These are phyloP conservation scores for Cuniculus paca DNA, from an alignment of 2,797 vertebrate genomes.

Conservation along the genomic window DNA sequence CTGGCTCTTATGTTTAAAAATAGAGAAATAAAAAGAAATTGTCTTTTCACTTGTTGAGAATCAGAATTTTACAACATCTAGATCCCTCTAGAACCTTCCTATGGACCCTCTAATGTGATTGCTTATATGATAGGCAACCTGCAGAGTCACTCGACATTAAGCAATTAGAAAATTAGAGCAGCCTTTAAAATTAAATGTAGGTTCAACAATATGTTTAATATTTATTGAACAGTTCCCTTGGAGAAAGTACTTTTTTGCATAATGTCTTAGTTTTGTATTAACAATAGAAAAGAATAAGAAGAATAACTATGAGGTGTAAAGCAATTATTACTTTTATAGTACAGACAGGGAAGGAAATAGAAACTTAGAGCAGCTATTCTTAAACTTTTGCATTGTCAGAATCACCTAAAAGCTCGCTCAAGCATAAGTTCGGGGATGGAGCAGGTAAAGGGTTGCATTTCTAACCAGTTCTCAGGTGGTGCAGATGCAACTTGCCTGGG, in stretches of 20 bases:
- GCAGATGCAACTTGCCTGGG: background rate
- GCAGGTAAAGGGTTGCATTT: background rate
- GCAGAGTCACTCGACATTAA: background rate
- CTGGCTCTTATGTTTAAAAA: background rate
- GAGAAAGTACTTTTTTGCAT: background rate
- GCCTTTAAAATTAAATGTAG: constrained; percentile 3
- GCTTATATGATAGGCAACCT: background rate
- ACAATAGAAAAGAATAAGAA: background rate
- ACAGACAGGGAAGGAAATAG: background rate
- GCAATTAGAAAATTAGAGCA: background rate
- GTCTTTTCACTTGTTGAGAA: background rate
- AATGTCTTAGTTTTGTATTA: constrained; percentile 14
- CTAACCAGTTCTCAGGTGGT: background rate
- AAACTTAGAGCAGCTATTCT: background rate
- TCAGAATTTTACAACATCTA: background rate
- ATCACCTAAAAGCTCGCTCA: background rate
- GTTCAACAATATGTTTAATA: background rate
- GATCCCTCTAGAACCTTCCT: background rate
- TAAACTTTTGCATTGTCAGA: background rate
- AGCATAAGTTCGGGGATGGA: background rate
- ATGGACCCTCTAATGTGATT: background rate
- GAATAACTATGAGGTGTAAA: background rate
- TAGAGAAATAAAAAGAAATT: background rate
- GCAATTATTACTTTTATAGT: background rate
- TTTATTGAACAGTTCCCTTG: background rate